A percentile compares a stretch with the other conserved stretches of the same genome.
Conservation (phyloP, 2,797 vertebrate species). For the Thunnus albacares region DNA sequence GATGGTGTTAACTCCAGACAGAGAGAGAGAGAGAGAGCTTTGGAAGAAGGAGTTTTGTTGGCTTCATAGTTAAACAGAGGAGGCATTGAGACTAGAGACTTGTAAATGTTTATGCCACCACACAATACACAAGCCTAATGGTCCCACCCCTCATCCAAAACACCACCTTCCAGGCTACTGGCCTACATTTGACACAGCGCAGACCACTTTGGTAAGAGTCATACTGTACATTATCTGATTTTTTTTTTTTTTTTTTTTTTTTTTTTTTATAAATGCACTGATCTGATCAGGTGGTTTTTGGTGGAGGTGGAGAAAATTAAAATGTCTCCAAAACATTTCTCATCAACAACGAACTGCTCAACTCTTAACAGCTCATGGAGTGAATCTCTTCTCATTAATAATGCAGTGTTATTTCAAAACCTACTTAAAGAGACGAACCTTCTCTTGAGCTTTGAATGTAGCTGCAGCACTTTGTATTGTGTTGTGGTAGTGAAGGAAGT, state of each 20-base stretch:
- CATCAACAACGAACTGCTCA: not conserved
- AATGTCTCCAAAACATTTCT: not conserved
- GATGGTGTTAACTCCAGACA: slow-evolving; percentile 26
- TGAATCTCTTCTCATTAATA: slow-evolving; percentile 10
- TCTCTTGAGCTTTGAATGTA: not conserved
- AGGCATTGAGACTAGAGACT: slow-evolving; percentile 51
- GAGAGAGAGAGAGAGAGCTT: slow-evolving; percentile 13
- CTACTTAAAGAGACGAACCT: not conserved
- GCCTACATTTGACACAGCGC: slow-evolving; percentile 19
- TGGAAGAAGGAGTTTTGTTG: slow-evolving; percentile 45
- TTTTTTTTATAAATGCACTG: not conserved
- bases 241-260: not conserved
- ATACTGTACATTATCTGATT: not conserved
- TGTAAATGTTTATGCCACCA: slow-evolving; percentile 63
- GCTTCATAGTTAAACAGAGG: slow-evolving; percentile 56
- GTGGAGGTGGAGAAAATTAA: not conserved
- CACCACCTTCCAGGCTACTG: slow-evolving; percentile 10
- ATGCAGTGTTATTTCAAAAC: slow-evolving; percentile 2
- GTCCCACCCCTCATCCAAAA: slow-evolving; percentile 42
- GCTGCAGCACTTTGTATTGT: slow-evolving; percentile 5
- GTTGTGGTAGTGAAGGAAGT: not conserved
- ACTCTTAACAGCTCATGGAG: not conserved
- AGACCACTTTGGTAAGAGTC: not conserved
- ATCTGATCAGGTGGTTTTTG: not conserved
- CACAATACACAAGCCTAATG: slow-evolving; percentile 57